Evolutionary conservation across 1,140 invertebrate species (phyloP).

Genomic region (Drosophila busckii): DNA sequence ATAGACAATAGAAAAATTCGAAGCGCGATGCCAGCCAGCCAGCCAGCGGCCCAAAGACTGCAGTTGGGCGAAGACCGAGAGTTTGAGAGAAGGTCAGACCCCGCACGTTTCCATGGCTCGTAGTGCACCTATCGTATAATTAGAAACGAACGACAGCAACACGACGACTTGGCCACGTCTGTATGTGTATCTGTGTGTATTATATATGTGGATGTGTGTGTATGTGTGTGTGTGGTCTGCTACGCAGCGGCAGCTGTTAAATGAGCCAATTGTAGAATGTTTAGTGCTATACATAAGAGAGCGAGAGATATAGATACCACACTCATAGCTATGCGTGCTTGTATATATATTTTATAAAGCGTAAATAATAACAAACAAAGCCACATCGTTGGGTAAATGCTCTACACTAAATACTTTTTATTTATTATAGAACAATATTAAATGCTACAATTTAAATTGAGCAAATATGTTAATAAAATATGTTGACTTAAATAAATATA

Average conservation of each 20-base stretch:
- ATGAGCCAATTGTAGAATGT: conserved; percentile 65
- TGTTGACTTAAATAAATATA: no score
- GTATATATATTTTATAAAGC: background rate
- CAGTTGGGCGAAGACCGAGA: conserved; percentile 13
- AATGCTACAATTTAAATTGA: no score
- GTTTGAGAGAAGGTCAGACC: conserved; percentile 67
- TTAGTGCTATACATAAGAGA: conserved; percentile 25
- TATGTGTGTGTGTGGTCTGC: conserved; percentile 30
- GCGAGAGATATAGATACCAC: conserved; percentile 1
- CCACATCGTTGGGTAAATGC: background rate
- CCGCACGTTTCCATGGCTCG: conserved; percentile 72
- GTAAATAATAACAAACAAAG: conserved; percentile 16
- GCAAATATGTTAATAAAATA: no score
- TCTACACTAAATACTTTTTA: no score
- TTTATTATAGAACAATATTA: no score
- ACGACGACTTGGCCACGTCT: conserved; percentile 34
- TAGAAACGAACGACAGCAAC: conserved; percentile 68
- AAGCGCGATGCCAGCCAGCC: conserved; percentile 23
- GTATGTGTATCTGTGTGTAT: conserved; percentile 11
- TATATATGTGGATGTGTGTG: conserved; percentile 1
- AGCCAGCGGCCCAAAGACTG: conserved; percentile 21
- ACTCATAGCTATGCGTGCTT: conserved; percentile 10
- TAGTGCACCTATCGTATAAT: conserved; percentile 76
- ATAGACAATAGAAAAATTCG: conserved; percentile 17
- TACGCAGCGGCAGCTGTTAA: conserved; percentile 50